Conservation (phyloP, 2,888 invertebrate species). For the Lochmaea crataegi region DNA sequence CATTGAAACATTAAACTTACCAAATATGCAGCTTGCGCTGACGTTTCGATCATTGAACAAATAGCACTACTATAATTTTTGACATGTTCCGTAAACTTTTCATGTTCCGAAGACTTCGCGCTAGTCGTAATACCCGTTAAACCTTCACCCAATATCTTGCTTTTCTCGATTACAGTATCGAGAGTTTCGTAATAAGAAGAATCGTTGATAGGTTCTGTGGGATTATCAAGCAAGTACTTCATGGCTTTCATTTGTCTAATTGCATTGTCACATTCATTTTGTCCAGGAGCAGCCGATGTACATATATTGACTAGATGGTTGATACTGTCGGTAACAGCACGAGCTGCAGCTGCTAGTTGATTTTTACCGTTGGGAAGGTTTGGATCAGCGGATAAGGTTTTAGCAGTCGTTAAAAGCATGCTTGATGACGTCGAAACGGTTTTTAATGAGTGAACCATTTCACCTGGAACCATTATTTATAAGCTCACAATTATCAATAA, state of each 20-base stretch:
- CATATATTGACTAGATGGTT: constrained; percentile 90
- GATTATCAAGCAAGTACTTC: constrained; percentile 84
- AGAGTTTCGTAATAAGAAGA: constrained; percentile 94
- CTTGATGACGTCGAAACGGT: constrained; percentile 89
- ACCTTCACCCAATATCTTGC: constrained; percentile 83
- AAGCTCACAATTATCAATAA: too few species aligned
- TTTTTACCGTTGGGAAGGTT: constrained; percentile 91
- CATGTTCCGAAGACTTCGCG: constrained; percentile 88
- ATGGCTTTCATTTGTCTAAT: constrained; percentile 91
- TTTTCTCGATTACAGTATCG: constrained; percentile 89
- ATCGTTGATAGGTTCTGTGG: constrained; percentile 88
- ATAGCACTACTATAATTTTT: constrained; percentile 87
- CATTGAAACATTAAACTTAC: constrained; percentile 59
- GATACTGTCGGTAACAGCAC: constrained; percentile 92
- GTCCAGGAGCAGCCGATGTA: constrained; percentile 90
- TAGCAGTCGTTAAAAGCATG: constrained; percentile 87
- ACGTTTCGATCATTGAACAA: constrained; percentile 91
- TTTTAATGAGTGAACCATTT: constrained; percentile 88
- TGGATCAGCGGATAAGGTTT: constrained; percentile 90
- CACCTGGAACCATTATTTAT: constrained; percentile 61
- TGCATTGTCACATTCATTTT: constrained; percentile 96
- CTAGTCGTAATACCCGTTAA: constrained; percentile 96
- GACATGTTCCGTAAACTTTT: constrained; percentile 87
- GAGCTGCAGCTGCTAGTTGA: constrained; percentile 86
- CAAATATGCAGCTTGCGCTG: constrained; percentile 95